Evolutionary conservation across 2,113 vertebrate genomes (phyloP).

Genomic region (Xenus cinereus): DNA sequence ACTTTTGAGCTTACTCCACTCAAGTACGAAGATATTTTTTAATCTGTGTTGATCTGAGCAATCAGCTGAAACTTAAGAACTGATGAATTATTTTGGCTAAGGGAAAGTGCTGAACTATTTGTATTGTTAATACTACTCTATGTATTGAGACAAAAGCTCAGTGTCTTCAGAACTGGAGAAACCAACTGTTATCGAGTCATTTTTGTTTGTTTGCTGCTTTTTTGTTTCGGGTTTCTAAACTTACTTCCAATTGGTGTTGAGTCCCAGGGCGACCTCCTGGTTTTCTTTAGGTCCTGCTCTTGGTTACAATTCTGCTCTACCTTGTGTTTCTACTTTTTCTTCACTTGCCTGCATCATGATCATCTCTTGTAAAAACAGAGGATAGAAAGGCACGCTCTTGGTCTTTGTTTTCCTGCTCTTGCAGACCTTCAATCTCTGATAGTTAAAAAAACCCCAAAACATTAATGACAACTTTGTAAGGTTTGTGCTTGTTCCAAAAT

Average conservation of each 20-base stretch:
- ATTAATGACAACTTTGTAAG: background rate
- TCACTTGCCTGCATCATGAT: background rate
- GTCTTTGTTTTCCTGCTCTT: background rate
- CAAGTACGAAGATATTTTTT: background rate
- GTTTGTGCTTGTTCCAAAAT: background rate
- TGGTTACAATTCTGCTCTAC: background rate
- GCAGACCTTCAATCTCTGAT: background rate
- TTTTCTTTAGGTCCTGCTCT: background rate
- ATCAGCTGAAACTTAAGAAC: background rate
- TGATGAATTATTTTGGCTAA: background rate
- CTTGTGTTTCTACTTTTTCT: background rate
- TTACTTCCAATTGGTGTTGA: background rate
- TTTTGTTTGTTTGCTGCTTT: background rate
- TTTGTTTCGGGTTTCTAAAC: background rate
- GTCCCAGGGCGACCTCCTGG: background rate
- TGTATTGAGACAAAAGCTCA: rapidly evolving
- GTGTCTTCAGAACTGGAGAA: background rate
- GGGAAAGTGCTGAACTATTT: background rate
- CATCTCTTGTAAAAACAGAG: background rate
- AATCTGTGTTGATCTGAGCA: background rate
- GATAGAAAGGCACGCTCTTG: background rate
- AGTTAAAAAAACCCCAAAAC: background rate
- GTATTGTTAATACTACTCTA: background rate
- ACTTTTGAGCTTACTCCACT: background rate
- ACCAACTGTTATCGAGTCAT: rapidly evolving